These are phyloP conservation scores for Phasianus colchicus DNA, from an alignment of 2,113 vertebrate genomes.

Conservation along the genomic window DNA sequence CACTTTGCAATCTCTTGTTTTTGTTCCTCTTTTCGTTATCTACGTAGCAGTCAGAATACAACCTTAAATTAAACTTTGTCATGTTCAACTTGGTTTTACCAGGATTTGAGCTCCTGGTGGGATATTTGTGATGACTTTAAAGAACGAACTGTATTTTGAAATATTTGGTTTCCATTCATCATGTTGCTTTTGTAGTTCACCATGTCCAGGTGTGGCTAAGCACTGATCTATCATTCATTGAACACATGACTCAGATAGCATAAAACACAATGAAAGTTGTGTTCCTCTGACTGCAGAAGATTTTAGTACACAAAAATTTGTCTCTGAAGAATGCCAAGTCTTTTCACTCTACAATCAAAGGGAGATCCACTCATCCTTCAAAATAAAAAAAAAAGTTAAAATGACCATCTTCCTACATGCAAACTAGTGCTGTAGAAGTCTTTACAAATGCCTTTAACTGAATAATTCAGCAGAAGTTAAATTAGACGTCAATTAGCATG, in stretches of 20 bases:
- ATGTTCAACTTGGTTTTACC: neutral
- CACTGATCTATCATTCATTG: neutral
- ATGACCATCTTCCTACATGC: neutral
- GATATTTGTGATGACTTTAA: neutral
- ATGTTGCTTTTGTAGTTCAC: neutral
- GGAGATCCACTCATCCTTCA: neutral
- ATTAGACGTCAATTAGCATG: neutral
- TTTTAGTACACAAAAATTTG: slow-evolving; percentile 24
- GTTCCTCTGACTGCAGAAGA: neutral
- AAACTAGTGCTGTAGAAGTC: neutral
- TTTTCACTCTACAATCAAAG: neutral
- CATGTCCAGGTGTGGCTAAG: neutral
- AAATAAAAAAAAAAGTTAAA: neutral
- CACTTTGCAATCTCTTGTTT: neutral
- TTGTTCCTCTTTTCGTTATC: neutral
- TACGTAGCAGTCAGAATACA: neutral
- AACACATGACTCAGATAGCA: neutral
- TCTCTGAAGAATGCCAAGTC: neutral
- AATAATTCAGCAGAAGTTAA: neutral
- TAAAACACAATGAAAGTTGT: slow-evolving; percentile 1
- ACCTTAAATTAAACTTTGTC: neutral
- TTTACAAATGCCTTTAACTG: neutral
- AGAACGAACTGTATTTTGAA: neutral
- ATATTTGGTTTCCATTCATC: neutral
- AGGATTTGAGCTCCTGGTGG: neutral